Percentiles rank a stretch among this genome's conserved stretches.
Conservation (phyloP, 2,113 vertebrate species). For the Notothenia coriiceps region DNA sequence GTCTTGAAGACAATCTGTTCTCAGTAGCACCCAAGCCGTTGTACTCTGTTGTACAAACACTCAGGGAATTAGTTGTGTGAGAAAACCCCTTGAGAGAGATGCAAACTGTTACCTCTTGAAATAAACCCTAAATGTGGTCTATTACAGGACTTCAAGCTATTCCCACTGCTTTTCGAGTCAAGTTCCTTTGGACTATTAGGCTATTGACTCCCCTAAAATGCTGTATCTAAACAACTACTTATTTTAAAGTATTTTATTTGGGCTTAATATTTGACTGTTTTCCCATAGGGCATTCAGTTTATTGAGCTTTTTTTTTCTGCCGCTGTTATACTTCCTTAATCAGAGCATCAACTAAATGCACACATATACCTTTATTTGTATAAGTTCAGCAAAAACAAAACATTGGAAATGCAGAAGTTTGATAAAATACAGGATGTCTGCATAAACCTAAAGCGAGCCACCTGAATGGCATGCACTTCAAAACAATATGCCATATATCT, state of each 20-base stretch:
- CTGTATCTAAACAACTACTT: background rate
- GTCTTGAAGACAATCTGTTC: background rate
- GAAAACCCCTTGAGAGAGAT: background rate
- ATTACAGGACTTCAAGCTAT: no score
- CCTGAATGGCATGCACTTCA: constrained; percentile 45
- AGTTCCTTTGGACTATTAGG: no score
- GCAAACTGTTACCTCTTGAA: no score
- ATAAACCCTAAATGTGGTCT: no score
- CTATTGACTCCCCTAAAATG: no score
- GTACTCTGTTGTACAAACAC: background rate
- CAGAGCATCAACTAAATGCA: background rate
- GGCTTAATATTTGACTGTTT: background rate
- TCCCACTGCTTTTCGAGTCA: no score
- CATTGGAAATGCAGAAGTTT: constrained; percentile 12
- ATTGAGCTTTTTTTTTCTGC: background rate
- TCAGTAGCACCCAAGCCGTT: background rate
- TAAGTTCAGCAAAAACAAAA: background rate
- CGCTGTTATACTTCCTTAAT: background rate
- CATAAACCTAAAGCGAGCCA: constrained; percentile 39
- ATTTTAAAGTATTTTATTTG: background rate
- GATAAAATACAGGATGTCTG: constrained; percentile 6
- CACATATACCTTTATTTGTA: no score
- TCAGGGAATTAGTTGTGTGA: background rate
- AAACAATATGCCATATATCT: constrained; percentile 60
- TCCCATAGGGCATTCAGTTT: background rate